Base-by-base conservation (phyloP, 2,888 invertebrate species). In the Ormyrus labotus region DNA sequence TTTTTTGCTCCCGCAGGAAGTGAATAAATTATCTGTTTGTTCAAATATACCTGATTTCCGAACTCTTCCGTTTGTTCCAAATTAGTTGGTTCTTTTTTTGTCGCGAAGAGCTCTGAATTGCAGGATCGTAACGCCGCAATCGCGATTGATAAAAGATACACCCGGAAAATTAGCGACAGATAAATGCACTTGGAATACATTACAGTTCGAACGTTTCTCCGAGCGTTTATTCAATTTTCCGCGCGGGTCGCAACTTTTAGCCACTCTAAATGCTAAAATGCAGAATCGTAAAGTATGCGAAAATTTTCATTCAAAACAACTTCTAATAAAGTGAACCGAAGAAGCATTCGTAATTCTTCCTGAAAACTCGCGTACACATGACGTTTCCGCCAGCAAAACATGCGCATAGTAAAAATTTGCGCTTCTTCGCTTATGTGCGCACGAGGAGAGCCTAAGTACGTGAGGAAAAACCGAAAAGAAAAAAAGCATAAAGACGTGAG, bases 21-120 rank as follows among this genome's bases (percentile, higher is more conserved):
- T 71, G 78, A 76, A 76, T 79, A 68, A 79, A 81, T 79, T 81
- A 81, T 78, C 78, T 68, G 81, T 76, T 79, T 76, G 75, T 81
- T 81, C 68, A 78, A 79, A 78, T 67, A 60, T 57, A 76, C 61
- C 34, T 72, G 71, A 75, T 79, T 75, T 81, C 63, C 68, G 71
- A 78, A 81, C 64, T 67, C 78, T 75, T 78, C 78, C 81, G 74
- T 71, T 81, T 67, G 78, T 57, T 61, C 70, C 61, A 71, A 74
- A 81, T 81, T 74, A 75, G 71, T 67, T 74, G 78, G 74, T 78
- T 19, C 19, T 19, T 74, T 34, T 71, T 60, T 78, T 77, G 72
- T 47, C 11, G 34, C 13, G 60, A 57, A 71, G 75, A 75, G 19
- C 34, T 71, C 34, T 34, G 4, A 34, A 34, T 34, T 34, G 3